These are phyloP conservation scores for Megaceryle maxima DNA, from an alignment of 2,113 vertebrate species.

Conservation along the genomic window DNA sequence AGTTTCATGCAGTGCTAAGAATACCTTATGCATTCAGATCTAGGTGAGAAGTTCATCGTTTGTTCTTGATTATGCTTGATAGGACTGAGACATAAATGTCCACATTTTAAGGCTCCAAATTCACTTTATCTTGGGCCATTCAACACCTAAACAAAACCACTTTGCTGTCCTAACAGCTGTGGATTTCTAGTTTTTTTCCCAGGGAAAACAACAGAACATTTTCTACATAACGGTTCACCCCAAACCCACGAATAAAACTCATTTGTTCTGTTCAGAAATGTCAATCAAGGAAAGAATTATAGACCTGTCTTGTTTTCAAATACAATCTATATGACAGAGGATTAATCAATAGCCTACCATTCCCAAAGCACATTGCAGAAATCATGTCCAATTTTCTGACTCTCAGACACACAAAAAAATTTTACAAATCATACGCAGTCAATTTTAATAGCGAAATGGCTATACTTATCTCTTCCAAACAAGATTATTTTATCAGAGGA, in stretches of 20 bases:
- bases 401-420: background rate
- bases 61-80: background rate
- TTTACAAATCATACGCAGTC: background rate
- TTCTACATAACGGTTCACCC: constrained; percentile 14
- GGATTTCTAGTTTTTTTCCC: constrained; percentile 4
- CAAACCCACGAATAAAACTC: background rate
- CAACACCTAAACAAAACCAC: background rate
- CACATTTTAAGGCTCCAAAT: background rate
- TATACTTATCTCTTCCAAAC: constrained; percentile 45
- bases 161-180: background rate
- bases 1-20: background rate
- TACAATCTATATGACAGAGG: constrained; percentile 23
- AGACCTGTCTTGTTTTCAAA: constrained; percentile 53
- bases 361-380: constrained; percentile 48
- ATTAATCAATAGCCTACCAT: constrained; percentile 54
- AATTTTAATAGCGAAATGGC: constrained; percentile 54
- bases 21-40: background rate
- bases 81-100: background rate
- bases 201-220: background rate
- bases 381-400: constrained; percentile 42
- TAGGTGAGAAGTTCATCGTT: background rate
- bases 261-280: constrained; percentile 35
- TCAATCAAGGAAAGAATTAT: constrained; percentile 43
- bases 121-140: background rate
- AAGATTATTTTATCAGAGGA: constrained; percentile 45